Evolutionary conservation across 1,140 invertebrate species (phyloP), one percentile per base, ranked within the genome.

Genomic region (Alviniconcha marisindica): DNA sequence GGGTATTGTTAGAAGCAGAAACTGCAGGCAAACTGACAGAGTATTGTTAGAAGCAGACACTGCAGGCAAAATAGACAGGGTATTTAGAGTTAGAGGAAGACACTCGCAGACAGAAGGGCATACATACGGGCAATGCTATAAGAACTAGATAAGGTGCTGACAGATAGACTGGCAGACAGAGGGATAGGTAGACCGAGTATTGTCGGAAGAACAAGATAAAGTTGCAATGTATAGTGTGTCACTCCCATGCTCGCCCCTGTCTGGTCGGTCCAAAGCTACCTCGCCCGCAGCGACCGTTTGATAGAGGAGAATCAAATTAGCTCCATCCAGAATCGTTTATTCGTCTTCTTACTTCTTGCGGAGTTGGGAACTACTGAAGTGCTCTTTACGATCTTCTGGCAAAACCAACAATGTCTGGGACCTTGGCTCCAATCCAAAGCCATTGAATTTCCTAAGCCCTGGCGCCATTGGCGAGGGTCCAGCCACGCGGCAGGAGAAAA

Each of bases 351-450:
- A 33, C 69, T 81, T 73, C 44, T 71, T 38, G 28, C 66, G 24
- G 31, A 71, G 40, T 28, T 33, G 80, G 40, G 69, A 81, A 42
- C 60, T 63, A 69, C 80, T 48, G 80, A 81, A 74, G 69, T 74
- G 69, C 66, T 82, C 38, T 38, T 54, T 56, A 33, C 42, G 51
- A 74, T 78, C 66, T 82, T 54, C 71, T 74, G 69, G 66, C 51
- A 82, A 82, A 82, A 82, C 81, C 71, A 82, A 82, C 81, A 74
- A 82, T 74, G 81, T 82, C 44, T 82, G 69, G 48, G 71, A 54
- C 66, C 54, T 82, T 82, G 81, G 81, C 66, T 24, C 14, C 21
- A 24, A 24, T 73, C 81, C 81, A 82, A 54, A 54, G 42, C 71
- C 63, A 82, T 82, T 73, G 81, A 82, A 71, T 82, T 82, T 74